Evolutionary conservation across 2,113 vertebrate genomes (phyloP), one percentile per base, ranked within the genome.

Genomic region (Oreochromis niloticus): DNA sequence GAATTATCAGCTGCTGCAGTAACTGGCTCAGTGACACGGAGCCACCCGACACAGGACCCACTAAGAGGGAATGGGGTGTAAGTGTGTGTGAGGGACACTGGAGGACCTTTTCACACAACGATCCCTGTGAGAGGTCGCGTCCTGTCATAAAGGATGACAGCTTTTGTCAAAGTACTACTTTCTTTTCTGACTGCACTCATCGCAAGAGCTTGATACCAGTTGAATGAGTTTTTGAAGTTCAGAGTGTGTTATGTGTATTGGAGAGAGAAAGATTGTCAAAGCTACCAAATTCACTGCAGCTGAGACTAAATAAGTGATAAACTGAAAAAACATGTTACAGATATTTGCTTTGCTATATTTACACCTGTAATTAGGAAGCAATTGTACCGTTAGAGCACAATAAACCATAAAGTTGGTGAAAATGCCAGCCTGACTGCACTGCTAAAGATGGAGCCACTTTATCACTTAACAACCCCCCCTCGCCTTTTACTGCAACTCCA

Each of bases 1-100:
- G 88, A 89, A 90, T 93, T 86, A 94, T 94, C 93, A 91, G 88
- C 87, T 56, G 39, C 88, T 50, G 92, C 86, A n/a, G 82, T 84
- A 83, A 92, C 71, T 84, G 88, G 79, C 46, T 84, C 82, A 11
- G 86, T 84, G 91, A 90, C 85, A 92, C 16, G 12, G 19, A 85
- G 55, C 39, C 71, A 56, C 82, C 86, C 7, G 24, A 57, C 89
- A 75, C 50, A 3, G 79, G 85, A 83, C 75, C 85, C 22, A 50
- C 32, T 9, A 22, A 39, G 50, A 59, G 32, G 71, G 22, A 48
- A 81, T 14, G 11, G 34, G 78, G 66, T 34, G n/a, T 24, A 54
- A 22, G 36, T 16, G 22, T 27, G 43, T 79, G 50, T 14, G 6
- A 52, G 54, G 41, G 9, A 57, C n/a, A 19, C 19, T 83, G 17